Evolutionary conservation across 2,797 vertebrate species (phyloP).

Genomic region (Microctenopoma steveboyesi): DNA sequence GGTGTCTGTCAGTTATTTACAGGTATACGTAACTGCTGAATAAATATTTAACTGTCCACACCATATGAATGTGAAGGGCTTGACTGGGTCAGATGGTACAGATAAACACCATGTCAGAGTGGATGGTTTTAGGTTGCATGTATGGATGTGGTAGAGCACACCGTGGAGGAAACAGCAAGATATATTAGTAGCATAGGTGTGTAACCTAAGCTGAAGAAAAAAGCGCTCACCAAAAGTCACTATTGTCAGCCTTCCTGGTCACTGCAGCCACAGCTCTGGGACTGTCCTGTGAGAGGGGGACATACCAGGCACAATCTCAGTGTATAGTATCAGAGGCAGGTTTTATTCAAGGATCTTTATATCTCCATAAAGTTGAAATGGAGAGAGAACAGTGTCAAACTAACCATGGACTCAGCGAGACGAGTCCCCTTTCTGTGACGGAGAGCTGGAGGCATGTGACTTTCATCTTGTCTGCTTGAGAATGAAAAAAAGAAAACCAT

Average conservation of each 20-base stretch:
- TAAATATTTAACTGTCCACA: no score
- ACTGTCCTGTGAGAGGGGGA: slow-evolving; percentile 54
- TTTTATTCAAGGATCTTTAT: background rate
- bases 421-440: slow-evolving; percentile 63
- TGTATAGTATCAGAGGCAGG: background rate
- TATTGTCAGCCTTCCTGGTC: slow-evolving; percentile 17
- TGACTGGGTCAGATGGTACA: no score
- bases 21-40: no score
- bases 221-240: slow-evolving; percentile 65
- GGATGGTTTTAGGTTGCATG: no score
- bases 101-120: no score
- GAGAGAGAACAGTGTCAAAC: slow-evolving; percentile 34
- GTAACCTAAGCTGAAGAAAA: background rate
- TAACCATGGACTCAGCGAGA: slow-evolving; percentile 54
- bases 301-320: slow-evolving; percentile 11
- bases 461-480: slow-evolving; percentile 47
- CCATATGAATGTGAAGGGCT: no score
- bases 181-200: no score
- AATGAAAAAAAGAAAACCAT: slow-evolving; percentile 45
- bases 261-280: slow-evolving; percentile 33
- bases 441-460: slow-evolving; percentile 55
- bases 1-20: no score
- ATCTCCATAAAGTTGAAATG: background rate
- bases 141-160: no score
- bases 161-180: no score